A percentile compares a stretch with the other conserved stretches of the same genome.
These are phyloP conservation scores for Scylla paramamosain DNA, from an alignment of 1,140 invertebrate genomes.

Conservation along the genomic window DNA sequence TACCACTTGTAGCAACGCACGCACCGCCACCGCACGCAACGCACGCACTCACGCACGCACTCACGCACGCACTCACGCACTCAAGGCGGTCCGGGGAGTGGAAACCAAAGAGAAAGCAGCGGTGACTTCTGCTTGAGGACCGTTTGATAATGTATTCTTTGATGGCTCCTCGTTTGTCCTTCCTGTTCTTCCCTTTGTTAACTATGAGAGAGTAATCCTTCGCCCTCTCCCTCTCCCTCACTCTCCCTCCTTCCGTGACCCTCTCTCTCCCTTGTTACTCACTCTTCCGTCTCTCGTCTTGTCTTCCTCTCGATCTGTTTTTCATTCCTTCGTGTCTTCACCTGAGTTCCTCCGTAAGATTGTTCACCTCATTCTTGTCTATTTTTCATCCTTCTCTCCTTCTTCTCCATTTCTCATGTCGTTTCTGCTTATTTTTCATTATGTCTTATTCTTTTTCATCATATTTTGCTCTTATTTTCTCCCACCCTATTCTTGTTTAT, in stretches of 20 bases:
- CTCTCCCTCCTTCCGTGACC: not conserved
- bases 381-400: not conserved
- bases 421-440: not conserved
- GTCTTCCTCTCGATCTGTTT: too few species aligned
- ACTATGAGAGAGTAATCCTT: not conserved
- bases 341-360: too few species aligned
- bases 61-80: not conserved
- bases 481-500: not conserved
- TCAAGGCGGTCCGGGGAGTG: not conserved
- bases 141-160: not conserved
- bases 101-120: not conserved
- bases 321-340: too few species aligned
- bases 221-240: not conserved
- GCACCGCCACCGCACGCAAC: not conserved
- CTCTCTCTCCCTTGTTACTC: too few species aligned
- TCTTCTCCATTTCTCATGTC: not conserved
- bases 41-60: constrained; percentile 11
- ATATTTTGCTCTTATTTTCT: not conserved
- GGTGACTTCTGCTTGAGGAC: not conserved
- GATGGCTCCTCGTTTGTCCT: not conserved
- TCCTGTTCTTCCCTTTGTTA: not conserved
- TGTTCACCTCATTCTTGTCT: not conserved
- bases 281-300: too few species aligned
- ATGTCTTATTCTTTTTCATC: not conserved
- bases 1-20: not conserved